Conservation (phyloP, 2,888 invertebrate genomes). For the Hirtodrosophila confusa region DNA sequence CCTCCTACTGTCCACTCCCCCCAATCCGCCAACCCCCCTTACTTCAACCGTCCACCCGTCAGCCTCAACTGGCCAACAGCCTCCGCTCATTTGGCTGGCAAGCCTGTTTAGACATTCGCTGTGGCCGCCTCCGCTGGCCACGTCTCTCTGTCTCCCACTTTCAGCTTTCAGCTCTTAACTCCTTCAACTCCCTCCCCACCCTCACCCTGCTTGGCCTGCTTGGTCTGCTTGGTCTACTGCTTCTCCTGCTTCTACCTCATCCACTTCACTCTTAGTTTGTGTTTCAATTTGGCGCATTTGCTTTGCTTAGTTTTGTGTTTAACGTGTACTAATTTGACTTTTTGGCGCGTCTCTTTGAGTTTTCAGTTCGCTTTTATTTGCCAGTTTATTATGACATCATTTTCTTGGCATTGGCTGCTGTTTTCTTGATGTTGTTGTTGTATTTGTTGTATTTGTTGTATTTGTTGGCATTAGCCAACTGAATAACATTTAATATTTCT, state of each 20-base stretch:
- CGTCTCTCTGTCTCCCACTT: constrained; percentile 25
- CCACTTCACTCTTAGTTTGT: constrained; percentile 56
- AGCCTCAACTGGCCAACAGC: constrained; percentile 43
- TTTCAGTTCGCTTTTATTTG: constrained; percentile 41
- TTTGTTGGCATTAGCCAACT: constrained; percentile 53
- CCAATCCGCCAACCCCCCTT: too few species aligned
- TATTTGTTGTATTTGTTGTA: constrained; percentile 27
- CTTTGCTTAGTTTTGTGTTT: constrained; percentile 60
- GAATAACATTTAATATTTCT: constrained; percentile 35
- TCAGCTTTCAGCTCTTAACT: background rate
- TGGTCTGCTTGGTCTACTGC: constrained; percentile 2
- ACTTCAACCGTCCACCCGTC: constrained; percentile 8
- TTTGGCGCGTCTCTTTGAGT: constrained; percentile 52
- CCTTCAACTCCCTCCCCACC: constrained; percentile 1
- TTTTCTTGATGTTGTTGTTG: constrained; percentile 2
- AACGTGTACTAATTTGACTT: constrained; percentile 68
- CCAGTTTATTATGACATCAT: constrained; percentile 73
- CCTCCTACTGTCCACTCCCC: constrained; percentile 55
- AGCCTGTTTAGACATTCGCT: constrained; percentile 66
- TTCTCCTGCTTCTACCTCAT: constrained; percentile 42
- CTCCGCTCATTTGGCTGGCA: constrained; percentile 64
- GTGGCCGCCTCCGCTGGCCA: constrained; percentile 34
- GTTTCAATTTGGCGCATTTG: constrained; percentile 65
- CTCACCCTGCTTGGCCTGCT: too few species aligned
- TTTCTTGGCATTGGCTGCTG: constrained; percentile 38